These are phyloP conservation scores for Piscicola geometra DNA, from an alignment of 2,888 invertebrate genomes.

Conservation along the genomic window DNA sequence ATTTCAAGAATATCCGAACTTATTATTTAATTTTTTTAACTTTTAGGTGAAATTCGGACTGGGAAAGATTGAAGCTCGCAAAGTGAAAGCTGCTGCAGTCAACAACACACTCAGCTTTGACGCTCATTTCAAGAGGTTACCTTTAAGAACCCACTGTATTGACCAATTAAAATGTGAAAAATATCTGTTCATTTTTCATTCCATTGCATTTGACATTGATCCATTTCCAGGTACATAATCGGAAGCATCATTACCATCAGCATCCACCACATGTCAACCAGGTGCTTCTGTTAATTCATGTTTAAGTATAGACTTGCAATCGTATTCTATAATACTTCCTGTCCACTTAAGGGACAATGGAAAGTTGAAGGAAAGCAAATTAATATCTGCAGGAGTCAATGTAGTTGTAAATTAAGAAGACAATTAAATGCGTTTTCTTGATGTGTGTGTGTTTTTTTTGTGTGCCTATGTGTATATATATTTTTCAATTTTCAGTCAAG, in stretches of 20 bases:
- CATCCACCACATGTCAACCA: background rate
- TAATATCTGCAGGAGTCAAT: slow-evolving; percentile 7
- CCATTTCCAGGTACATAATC: background rate
- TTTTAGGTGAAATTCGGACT: slow-evolving; percentile 8
- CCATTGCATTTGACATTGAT: too few relatives aligned
- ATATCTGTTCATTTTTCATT: too few relatives aligned
- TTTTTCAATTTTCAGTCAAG: background rate
- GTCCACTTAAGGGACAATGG: background rate
- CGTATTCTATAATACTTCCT: background rate
- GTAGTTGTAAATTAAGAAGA: background rate
- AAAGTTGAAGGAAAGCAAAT: background rate
- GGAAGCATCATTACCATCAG: background rate
- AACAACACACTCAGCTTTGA: background rate
- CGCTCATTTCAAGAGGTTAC: background rate
- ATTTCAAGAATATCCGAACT: too few relatives aligned
- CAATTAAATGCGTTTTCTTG: background rate
- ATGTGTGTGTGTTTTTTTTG: background rate
- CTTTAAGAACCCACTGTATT: background rate
- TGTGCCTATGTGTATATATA: background rate
- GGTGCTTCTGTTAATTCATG: background rate
- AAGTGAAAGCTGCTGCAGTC: background rate
- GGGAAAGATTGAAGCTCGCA: background rate
- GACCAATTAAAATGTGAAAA: background rate
- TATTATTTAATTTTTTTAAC: too few relatives aligned
- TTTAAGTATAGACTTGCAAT: background rate